A percentile compares a stretch with the other conserved stretches of the same genome.
Conservation (phyloP, 1,140 invertebrate species). For the Capitella teleta region DNA sequence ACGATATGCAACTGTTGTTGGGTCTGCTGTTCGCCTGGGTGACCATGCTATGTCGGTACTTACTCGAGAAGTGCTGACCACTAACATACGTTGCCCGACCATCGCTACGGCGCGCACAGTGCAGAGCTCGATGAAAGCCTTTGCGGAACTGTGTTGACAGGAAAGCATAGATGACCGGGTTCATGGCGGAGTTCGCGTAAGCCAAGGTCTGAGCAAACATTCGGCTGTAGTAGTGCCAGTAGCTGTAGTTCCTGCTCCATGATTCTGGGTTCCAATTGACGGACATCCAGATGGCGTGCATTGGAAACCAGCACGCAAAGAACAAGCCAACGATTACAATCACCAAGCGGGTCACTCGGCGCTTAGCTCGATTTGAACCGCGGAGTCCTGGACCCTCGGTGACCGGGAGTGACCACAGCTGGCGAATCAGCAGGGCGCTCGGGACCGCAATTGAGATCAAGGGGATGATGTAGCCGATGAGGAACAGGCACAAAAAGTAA, state of each 20-base stretch:
- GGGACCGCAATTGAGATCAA: constrained; percentile 72
- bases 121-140: constrained; percentile 53
- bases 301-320: constrained; percentile 82
- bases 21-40: no score
- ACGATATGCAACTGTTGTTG: no score
- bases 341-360: constrained; percentile 77
- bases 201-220: constrained; percentile 74
- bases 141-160: constrained; percentile 88
- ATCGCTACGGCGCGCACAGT: no score
- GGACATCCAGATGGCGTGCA: constrained; percentile 52
- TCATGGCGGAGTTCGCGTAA: constrained; percentile 84
- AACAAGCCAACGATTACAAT: constrained; percentile 84
- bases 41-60: no score
- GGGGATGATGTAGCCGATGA: constrained; percentile 58
- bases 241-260: constrained; percentile 14
- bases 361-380: constrained; percentile 53
- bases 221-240: constrained; percentile 55
- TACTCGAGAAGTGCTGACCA: no score
- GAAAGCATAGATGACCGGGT: constrained; percentile 88
- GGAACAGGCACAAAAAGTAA: constrained; percentile 15
- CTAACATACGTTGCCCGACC: no score
- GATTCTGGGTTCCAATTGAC: constrained; percentile 26
- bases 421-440: constrained; percentile 73
- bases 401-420: constrained; percentile 59
- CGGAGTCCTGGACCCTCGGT: constrained; percentile 1